Evolutionary conservation across 2,888 invertebrate species (phyloP), one percentile per base, ranked within the genome.

Genomic region (Dynastes maya): DNA sequence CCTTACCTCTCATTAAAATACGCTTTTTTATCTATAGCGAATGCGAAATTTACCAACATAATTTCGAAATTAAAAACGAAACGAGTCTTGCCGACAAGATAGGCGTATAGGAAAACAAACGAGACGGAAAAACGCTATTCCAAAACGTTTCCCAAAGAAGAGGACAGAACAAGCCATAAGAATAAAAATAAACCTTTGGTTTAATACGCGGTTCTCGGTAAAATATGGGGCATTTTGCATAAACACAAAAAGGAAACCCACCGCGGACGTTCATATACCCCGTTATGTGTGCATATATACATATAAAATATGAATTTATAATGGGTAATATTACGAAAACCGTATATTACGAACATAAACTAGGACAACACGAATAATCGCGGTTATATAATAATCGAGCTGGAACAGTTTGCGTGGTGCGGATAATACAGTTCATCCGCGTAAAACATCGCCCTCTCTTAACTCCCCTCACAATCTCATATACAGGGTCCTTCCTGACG

Each of bases 331-430:
- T 71, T 71, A 82, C 78, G 78, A 75, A 77, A 80, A 79, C 78
- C 78, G 78, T 80, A 81, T 80, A 81, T 82, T 79, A 82, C 81
- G 77, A 79, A 79, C 80, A 80, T 77, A 80, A 80, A 80, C 79
- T 80, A 80, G 80, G 80, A 80, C 80, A 82, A 77, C 80, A 76
- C 78, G 78, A 79, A 81, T 81, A 81, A 83, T 82, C 80, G 82
- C 80, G 81, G 81, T 82, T 82, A 82, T 82, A 79, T 80, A 80
- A 77, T 45, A 45, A 45, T 45, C 45, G 45, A 1, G 77, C 75
- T 71, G 76, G 74, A 76, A 74, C 78, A 77, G 77, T 78, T 78
- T 80, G 55, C 53, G 32, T 9, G 67, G 67, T 22, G 9, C 32
- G 64, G 71, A 49, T 68, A 27, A 49, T 49, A 68, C 68, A 68